A percentile compares a stretch with the other conserved stretches of the same genome.
These are phyloP conservation scores for Listronotus oregonensis DNA, from an alignment of 1,140 invertebrate species.

Conservation along the genomic window DNA sequence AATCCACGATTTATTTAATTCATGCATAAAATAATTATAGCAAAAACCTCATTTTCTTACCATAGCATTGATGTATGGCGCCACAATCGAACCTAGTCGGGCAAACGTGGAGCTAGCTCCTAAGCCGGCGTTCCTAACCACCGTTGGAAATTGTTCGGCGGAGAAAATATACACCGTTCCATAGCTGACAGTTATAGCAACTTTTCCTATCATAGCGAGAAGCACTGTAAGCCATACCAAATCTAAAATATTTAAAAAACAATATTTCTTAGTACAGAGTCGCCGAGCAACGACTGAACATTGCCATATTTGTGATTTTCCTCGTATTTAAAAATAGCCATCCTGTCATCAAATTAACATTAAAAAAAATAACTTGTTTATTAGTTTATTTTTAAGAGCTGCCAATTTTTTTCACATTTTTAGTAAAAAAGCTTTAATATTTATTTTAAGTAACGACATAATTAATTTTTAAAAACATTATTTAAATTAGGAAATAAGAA, in stretches of 20 bases:
- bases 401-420: too few species aligned
- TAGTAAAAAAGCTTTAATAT: too few species aligned
- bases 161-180: conserved; percentile 80
- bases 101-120: conserved; percentile 78
- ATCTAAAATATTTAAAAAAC: conserved; percentile 53
- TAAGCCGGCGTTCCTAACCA: conserved; percentile 76
- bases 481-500: too few species aligned
- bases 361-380: too few species aligned
- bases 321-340: too few species aligned
- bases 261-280: too few species aligned
- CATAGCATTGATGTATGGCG: conserved; percentile 71
- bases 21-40: background rate
- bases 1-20: background rate
- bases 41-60: conserved; percentile 44
- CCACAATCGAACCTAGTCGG: conserved; percentile 74
- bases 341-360: too few species aligned
- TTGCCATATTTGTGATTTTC: too few species aligned
- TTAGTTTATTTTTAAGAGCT: too few species aligned
- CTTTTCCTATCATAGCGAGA: conserved; percentile 79
- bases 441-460: too few species aligned
- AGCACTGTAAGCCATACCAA: conserved; percentile 64
- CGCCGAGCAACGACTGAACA: too few species aligned
- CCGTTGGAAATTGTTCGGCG: conserved; percentile 82
- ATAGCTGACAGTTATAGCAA: conserved; percentile 82
- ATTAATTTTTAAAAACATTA: too few species aligned